Percentiles rank a stretch among this genome's conserved stretches.
These are phyloP conservation scores for Paratilapia polleni DNA, from an alignment of 2,113 vertebrate genomes.

Conservation along the genomic window DNA sequence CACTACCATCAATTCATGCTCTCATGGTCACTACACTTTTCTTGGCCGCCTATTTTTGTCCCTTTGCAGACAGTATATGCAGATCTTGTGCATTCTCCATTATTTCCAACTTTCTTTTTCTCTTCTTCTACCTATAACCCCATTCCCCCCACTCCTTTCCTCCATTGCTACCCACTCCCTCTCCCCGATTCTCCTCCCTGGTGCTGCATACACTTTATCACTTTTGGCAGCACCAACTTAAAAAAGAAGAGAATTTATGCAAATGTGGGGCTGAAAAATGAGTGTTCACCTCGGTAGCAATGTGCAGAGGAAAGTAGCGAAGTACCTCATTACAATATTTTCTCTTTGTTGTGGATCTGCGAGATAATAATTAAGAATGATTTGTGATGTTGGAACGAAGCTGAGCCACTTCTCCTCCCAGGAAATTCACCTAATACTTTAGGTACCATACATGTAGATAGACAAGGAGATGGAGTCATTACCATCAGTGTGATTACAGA, in stretches of 20 bases:
- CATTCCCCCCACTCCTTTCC: neutral
- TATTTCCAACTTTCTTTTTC: constrained; percentile 41
- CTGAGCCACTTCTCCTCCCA: constrained; percentile 42
- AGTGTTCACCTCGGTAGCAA: constrained; percentile 63
- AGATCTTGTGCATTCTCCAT: constrained; percentile 22
- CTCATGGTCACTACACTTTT: constrained; percentile 5
- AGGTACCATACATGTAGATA: constrained; percentile 8
- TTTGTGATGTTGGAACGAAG: constrained; percentile 73
- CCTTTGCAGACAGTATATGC: constrained; percentile 14
- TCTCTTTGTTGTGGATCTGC: constrained; percentile 75
- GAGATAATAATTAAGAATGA: constrained; percentile 81
- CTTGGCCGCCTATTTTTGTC: neutral
- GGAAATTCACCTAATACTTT: constrained; percentile 40
- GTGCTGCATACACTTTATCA: constrained; percentile 75
- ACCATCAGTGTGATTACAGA: constrained; percentile 17
- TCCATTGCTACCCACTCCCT: neutral
- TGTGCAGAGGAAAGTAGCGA: constrained; percentile 57
- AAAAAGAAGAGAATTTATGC: constrained; percentile 79
- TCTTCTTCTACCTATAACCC: constrained; percentile 12
- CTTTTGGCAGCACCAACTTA: constrained; percentile 74
- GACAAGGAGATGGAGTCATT: constrained; percentile 11
- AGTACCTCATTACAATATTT: constrained; percentile 78
- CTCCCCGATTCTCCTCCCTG: constrained; percentile 12
- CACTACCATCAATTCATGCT: neutral
- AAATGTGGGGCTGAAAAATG: constrained; percentile 79